Conservation (phyloP, 1,140 invertebrate genomes). For the Bombus sylvicola region DNA sequence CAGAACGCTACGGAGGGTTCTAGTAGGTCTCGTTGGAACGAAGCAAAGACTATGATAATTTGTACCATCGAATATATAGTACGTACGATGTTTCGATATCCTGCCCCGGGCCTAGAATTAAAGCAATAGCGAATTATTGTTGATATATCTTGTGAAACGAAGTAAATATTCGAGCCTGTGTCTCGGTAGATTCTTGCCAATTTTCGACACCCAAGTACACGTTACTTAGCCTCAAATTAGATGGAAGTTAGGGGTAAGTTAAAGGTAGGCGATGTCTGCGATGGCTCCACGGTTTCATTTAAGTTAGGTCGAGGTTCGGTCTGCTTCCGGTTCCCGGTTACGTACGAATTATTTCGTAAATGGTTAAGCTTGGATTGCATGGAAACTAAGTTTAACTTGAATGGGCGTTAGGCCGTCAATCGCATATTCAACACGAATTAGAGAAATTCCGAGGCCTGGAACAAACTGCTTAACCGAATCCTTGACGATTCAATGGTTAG, state of each 20-base stretch:
- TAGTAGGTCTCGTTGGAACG: no score
- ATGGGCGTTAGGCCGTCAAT: background rate
- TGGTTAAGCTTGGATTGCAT: background rate
- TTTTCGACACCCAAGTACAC: background rate
- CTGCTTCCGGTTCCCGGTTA: background rate
- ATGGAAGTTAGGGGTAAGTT: slow-evolving; percentile 10
- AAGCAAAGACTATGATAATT: no score
- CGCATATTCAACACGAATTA: background rate
- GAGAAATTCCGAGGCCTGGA: background rate
- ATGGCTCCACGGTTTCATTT: slow-evolving; percentile 3
- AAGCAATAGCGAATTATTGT: no score
- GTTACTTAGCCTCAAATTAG: slow-evolving; percentile 2
- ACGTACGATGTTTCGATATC: no score
- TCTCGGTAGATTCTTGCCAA: background rate
- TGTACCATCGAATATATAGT: no score
- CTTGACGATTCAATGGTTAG: no score
- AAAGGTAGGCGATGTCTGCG: background rate
- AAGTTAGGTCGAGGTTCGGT: slow-evolving; percentile 11
- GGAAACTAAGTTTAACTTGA: background rate
- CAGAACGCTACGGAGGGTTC: no score
- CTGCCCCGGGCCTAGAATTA: no score
- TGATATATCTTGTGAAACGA: no score
- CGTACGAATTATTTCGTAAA: slow-evolving; percentile 28
- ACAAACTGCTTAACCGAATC: background rate
- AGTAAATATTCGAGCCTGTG: background rate